Conservation (phyloP, 1,140 invertebrate genomes). For the Drosophila baimaii region DNA sequence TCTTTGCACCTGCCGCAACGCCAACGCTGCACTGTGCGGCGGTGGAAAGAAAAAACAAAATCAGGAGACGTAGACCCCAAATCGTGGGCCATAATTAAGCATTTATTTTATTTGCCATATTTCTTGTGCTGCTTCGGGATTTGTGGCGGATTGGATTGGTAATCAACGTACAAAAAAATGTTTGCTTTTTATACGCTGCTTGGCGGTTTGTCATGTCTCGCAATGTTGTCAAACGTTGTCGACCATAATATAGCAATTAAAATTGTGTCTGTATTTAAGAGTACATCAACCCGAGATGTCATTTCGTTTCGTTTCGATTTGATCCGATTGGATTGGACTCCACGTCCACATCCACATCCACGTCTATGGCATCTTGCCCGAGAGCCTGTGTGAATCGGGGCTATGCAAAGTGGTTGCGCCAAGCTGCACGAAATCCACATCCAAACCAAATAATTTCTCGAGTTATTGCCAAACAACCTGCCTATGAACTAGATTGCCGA, state of each 20-base stretch:
- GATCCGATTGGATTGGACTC: conserved; percentile 20
- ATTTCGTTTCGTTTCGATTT: conserved; percentile 21
- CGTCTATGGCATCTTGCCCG: conserved; percentile 3
- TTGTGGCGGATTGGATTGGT: conserved; percentile 65
- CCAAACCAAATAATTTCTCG: conserved; percentile 35
- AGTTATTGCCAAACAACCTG: conserved; percentile 49
- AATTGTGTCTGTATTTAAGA: conserved; percentile 59
- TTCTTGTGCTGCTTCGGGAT: conserved; percentile 67
- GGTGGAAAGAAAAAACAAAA: conserved; percentile 24
- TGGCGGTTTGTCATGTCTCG: conserved; percentile 46
- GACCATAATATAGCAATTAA: conserved; percentile 80
- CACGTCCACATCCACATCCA: conserved; percentile 1
- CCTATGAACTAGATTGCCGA: conserved; percentile 33
- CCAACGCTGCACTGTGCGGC: conserved; percentile 57
- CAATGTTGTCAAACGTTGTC: conserved; percentile 76
- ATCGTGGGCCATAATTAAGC: conserved; percentile 76
- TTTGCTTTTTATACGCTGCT: conserved; percentile 36
- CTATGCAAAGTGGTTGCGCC: conserved; percentile 42
- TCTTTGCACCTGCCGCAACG: conserved; percentile 72
- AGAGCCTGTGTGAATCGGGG: conserved; percentile 54
- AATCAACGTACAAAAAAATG: conserved; percentile 65
- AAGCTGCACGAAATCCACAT: conserved; percentile 26
- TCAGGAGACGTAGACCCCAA: conserved; percentile 60
- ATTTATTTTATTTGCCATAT: conserved; percentile 83
- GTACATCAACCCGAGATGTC: conserved; percentile 69